Percentiles rank a stretch among this genome's conserved stretches.
Conservation (phyloP, 2,888 invertebrate species). For the Agrilus mali region DNA sequence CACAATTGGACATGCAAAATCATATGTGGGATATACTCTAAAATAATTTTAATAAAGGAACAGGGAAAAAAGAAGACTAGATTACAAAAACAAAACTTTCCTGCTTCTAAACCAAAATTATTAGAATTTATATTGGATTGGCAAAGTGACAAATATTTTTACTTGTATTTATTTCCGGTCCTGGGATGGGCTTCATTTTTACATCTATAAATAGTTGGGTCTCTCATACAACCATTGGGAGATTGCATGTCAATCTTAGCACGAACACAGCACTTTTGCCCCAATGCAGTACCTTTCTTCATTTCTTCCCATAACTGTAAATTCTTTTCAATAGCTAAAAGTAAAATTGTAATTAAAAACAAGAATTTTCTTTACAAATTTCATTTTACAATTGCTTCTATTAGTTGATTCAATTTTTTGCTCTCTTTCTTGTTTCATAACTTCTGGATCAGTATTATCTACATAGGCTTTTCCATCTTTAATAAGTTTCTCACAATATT, state of each 20-base stretch:
- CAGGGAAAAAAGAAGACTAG: not conserved
- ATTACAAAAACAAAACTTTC: constrained; percentile 3
- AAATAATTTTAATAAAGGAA: constrained; percentile 14
- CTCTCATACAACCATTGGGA: constrained; percentile 90
- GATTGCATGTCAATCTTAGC: constrained; percentile 97
- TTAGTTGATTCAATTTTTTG: constrained; percentile 75
- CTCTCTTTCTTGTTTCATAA: constrained; percentile 92
- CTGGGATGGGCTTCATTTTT: constrained; percentile 91
- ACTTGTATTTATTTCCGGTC: constrained; percentile 93
- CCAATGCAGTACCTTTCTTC: constrained; percentile 66
- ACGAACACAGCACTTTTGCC: constrained; percentile 85
- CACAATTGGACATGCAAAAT: constrained; percentile 99
- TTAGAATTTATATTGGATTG: not conserved
- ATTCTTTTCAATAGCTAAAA: constrained; percentile 70
- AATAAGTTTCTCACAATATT: constrained; percentile 77
- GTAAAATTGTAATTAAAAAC: not conserved
- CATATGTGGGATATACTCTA: constrained; percentile 98
- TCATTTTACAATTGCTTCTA: constrained; percentile 63
- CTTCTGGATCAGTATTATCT: constrained; percentile 89
- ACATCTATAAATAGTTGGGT: constrained; percentile 97
- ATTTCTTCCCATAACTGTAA: constrained; percentile 88
- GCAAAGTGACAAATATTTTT: constrained; percentile 18
- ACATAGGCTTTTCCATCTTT: constrained; percentile 87
- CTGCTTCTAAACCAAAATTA: not conserved
- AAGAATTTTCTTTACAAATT: not conserved